Evolutionary conservation across 2,113 vertebrate species (phyloP), one percentile per base, ranked within the genome.

Genomic region (Acanthochromis polyacanthus): DNA sequence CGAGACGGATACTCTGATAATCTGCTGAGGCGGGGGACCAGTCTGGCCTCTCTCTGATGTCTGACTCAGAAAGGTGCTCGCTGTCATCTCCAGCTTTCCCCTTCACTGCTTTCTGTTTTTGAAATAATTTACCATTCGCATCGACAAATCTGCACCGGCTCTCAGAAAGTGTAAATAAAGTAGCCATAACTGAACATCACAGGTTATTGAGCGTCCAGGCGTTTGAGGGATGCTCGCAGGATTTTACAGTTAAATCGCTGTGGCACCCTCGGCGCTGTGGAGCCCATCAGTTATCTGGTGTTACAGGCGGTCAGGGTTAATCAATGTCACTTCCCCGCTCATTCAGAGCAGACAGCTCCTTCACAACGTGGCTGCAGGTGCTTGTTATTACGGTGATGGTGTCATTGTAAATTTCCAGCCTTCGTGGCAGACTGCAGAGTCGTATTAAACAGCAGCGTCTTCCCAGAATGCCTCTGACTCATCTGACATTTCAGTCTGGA

Each of bases 401-500:
- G 88, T 89, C 83, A 87, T 61, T 83, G 89, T 87, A 84, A 68
- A 91, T 86, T 62, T 86, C 60, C 71, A 73, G 86, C 76, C 75
- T 84, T 62, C 73, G 6, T 58, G 51, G 78, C 76, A 80, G 75
- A 75, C 66, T 45, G 45, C 68, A 59, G 71, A 87, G 84, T 67
- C 88, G 69, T 88, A 89, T 92, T 94, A 92, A 85, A 88, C 67
- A 63, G 61, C 60, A 89, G 75, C 58, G 52, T 89, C 92, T 78
- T 88, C 74, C 80, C 84, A 85, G 85, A 87, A 82, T 81, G 63
- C 88, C 78, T 90, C 85, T 93, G 92, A 94, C 89, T 94, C 91
- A 92, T 88, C 92, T 94, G 92, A 91, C 92, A 95, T 93, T 94
- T 93, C 73, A 68, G 71, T 71, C 59, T 55, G 57, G 80, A 82